Evolutionary conservation across 2,888 invertebrate species (phyloP).

Genomic region (Stenichneumon culpator): DNA sequence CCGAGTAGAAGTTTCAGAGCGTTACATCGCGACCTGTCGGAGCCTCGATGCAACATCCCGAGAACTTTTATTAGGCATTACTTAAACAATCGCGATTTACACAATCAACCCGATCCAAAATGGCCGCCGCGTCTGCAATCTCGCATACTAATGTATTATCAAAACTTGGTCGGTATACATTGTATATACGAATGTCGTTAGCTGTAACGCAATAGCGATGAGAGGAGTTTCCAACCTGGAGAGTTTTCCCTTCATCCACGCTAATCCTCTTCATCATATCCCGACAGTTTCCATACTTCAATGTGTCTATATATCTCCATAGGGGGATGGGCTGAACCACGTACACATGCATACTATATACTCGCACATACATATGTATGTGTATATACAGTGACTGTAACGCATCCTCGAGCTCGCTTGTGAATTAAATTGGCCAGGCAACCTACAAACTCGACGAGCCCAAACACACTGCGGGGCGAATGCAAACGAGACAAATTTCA

Average conservation of each 20-base stretch:
- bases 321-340: neutral
- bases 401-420: slow-evolving; percentile 14
- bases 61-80: too few relatives aligned
- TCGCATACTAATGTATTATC: slow-evolving; percentile 2
- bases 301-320: neutral
- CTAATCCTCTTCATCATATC: slow-evolving; percentile 16
- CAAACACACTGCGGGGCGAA: slow-evolving; percentile 10
- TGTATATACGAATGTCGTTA: slow-evolving; percentile 6
- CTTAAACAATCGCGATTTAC: neutral
- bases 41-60: too few relatives aligned
- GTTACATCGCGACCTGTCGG: neutral
- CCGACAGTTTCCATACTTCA: slow-evolving; percentile 20
- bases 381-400: neutral
- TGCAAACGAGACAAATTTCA: slow-evolving; percentile 36
- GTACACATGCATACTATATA: neutral
- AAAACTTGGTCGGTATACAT: neutral
- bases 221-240: neutral
- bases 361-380: neutral
- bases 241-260: slow-evolving; percentile 10
- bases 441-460: neutral
- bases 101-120: neutral
- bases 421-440: slow-evolving; percentile 29
- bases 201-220: slow-evolving; percentile 15
- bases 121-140: neutral
- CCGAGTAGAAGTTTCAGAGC: neutral